Conservation (phyloP, 2,797 vertebrate species). For the Apodemus agrarius region DNA sequence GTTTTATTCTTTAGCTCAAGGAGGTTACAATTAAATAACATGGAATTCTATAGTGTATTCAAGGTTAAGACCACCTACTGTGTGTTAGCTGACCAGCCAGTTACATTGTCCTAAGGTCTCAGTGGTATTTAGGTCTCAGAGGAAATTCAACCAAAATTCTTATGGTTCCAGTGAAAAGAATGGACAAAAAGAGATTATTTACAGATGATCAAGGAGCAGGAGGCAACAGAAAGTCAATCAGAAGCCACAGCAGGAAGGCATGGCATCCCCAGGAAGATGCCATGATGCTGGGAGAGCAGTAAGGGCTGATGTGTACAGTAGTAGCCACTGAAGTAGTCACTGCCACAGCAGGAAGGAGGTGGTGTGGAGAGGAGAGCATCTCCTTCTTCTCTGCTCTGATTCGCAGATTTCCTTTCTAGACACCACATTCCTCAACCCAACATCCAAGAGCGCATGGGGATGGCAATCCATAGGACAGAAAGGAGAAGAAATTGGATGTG, state of each 20-base stretch:
- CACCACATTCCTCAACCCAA: neutral
- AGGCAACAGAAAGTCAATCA: neutral
- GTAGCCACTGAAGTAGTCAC: fast-evolving
- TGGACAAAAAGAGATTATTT: neutral
- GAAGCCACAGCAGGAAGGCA: neutral
- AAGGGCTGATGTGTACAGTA: neutral
- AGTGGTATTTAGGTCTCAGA: neutral
- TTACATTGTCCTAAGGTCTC: neutral
- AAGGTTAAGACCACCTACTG: neutral
- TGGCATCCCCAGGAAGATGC: fast-evolving
- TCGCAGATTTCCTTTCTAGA: neutral
- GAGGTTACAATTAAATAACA: neutral
- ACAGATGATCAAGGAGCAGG: neutral
- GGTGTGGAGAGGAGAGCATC: neutral
- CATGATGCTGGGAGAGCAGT: fast-evolving
- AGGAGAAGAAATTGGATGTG: neutral
- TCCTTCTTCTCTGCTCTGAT: neutral
- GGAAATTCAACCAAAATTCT: neutral
- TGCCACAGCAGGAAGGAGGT: neutral
- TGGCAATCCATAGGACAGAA: neutral
- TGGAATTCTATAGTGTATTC: neutral
- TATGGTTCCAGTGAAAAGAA: neutral
- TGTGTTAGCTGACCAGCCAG: neutral
- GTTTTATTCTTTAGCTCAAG: neutral
- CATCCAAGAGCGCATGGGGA: neutral